These are phyloP conservation scores for Sinotaia quadrata DNA, from an alignment of 2,888 invertebrate genomes.

Conservation along the genomic window DNA sequence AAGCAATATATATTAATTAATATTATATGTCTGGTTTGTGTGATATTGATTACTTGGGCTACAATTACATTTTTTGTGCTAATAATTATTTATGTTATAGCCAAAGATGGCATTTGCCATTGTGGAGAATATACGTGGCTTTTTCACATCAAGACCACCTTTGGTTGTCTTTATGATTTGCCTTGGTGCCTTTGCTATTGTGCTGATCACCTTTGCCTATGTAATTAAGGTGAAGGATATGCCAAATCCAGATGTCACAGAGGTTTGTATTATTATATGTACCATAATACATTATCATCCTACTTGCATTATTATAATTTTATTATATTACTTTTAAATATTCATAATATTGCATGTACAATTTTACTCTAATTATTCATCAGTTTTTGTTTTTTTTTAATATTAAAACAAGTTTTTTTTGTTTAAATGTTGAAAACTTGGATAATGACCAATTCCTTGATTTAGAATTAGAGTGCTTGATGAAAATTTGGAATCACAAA, in stretches of 20 bases:
- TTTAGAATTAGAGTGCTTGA: too few relatives aligned
- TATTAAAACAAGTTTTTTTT: too few relatives aligned
- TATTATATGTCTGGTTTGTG: background rate
- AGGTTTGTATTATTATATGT: conserved; percentile 41
- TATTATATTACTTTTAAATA: too few relatives aligned
- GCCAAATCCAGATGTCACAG: conserved; percentile 66
- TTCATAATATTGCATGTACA: too few relatives aligned
- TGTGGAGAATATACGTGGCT: conserved; percentile 68
- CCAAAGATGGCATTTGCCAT: conserved; percentile 47
- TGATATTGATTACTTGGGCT: background rate
- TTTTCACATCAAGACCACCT: conserved; percentile 68
- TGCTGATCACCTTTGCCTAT: conserved; percentile 69
- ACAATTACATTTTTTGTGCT: background rate
- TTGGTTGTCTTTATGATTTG: conserved; percentile 71
- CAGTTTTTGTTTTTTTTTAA: too few relatives aligned
- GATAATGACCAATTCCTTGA: too few relatives aligned
- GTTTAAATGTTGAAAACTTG: too few relatives aligned
- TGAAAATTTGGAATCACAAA: too few relatives aligned
- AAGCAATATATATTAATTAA: background rate
- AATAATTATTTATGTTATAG: background rate
- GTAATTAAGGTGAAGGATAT: conserved; percentile 67
- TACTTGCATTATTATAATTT: too few relatives aligned
- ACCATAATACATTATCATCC: too few relatives aligned
- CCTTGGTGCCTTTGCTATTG: conserved; percentile 69
- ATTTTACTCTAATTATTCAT: too few relatives aligned